Evolutionary conservation across 2,797 vertebrate genomes (phyloP).

Genomic region (Toxotes lorentzi): DNA sequence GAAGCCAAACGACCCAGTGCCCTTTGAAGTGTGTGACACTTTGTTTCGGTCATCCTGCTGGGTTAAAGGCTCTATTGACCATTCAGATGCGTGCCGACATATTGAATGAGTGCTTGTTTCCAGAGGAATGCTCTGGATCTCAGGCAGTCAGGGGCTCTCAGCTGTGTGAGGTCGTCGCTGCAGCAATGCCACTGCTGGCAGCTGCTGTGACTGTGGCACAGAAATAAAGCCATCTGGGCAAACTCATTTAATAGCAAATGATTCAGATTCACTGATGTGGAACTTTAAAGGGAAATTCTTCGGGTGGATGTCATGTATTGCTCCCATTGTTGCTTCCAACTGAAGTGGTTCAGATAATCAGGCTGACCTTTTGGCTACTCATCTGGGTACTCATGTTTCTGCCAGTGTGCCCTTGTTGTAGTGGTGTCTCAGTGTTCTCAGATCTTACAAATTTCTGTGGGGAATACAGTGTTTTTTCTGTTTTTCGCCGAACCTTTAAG

Average conservation of each 20-base stretch:
- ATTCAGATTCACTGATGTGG: background rate
- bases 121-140: slow-evolving; percentile 50
- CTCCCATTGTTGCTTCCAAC: background rate
- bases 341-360: background rate
- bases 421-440: too few species aligned
- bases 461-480: background rate
- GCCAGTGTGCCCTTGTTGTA: background rate
- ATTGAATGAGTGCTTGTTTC: slow-evolving; percentile 54
- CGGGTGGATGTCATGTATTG: background rate
- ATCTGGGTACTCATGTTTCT: background rate
- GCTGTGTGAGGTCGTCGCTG: slow-evolving; percentile 51
- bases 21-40: slow-evolving; percentile 42
- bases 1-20: slow-evolving; percentile 14
- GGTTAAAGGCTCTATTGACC: slow-evolving; percentile 57
- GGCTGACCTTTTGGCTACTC: background rate
- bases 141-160: slow-evolving; percentile 25
- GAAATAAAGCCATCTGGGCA: slow-evolving; percentile 10
- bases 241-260: slow-evolving; percentile 10
- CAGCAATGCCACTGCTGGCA: slow-evolving; percentile 42
- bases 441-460: too few species aligned
- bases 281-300: background rate
- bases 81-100: slow-evolving; percentile 23
- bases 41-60: slow-evolving; percentile 38
- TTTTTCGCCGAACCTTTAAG: background rate
- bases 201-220: slow-evolving; percentile 13